Percentiles rank a stretch among this genome's conserved stretches.
These are phyloP conservation scores for Eutrigla gurnardus DNA, from an alignment of 2,797 vertebrate genomes.

Conservation along the genomic window DNA sequence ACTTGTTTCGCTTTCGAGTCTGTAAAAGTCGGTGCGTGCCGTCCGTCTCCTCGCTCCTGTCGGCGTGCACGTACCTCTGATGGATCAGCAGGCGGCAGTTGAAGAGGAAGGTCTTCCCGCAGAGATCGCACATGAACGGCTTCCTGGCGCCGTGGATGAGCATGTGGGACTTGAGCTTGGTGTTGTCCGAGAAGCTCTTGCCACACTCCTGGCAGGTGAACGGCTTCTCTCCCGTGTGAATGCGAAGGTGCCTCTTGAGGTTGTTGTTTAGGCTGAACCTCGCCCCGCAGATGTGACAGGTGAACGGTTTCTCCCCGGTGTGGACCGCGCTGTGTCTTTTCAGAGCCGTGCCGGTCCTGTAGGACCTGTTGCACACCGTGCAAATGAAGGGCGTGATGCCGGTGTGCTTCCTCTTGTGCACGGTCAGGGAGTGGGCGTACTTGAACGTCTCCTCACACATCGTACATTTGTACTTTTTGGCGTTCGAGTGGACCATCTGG, in stretches of 20 bases:
- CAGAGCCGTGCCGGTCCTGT: conserved; percentile 71
- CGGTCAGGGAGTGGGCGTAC: conserved; percentile 74
- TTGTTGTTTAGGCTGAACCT: conserved; percentile 80
- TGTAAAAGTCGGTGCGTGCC: conserved; percentile 14
- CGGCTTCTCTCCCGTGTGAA: conserved; percentile 83
- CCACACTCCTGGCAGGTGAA: conserved; percentile 83
- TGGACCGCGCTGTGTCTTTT: conserved; percentile 77
- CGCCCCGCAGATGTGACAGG: conserved; percentile 77
- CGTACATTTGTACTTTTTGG: conserved; percentile 73
- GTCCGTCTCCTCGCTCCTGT: conserved; percentile 37
- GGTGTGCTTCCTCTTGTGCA: conserved; percentile 79
- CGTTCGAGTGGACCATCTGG: conserved; percentile 79
- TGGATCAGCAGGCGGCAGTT: conserved; percentile 81
- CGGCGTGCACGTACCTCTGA: conserved; percentile 77
- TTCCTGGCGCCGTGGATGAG: conserved; percentile 80
- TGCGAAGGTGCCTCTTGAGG: conserved; percentile 77
- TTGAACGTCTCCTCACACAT: conserved; percentile 78
- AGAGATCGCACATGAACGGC: conserved; percentile 80
- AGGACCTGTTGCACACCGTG: conserved; percentile 67
- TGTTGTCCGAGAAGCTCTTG: conserved; percentile 84
- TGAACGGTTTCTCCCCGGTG: conserved; percentile 79
- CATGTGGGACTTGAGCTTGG: conserved; percentile 82
- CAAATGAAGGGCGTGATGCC: conserved; percentile 72
- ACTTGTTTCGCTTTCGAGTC: conserved; percentile 48
- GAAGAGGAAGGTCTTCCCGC: conserved; percentile 81